Evolutionary conservation across 2,888 invertebrate genomes (phyloP), one percentile per base, ranked within the genome.

Genomic region (Andrena flavipes): DNA sequence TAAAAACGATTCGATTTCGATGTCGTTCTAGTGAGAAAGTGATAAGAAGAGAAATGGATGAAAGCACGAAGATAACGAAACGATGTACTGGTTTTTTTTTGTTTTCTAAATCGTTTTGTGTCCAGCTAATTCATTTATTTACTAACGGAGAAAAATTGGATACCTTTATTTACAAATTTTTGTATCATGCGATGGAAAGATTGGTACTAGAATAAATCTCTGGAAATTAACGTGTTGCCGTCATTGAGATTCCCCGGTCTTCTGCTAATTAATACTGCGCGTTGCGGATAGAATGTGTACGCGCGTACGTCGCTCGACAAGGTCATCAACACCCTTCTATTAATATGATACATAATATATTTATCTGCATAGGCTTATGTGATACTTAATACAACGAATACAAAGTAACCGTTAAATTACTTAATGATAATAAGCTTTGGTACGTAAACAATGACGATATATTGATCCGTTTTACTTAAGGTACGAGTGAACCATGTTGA

Each of bases 401-500:
- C 90, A 93, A 93, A 93, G 90, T 91, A 93, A 93, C 91, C 89
- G 83, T 91, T 92, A 92, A 93, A 92, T 92, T 92, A 93, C 92
- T 92, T 92, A 92, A 92, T 92, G 89, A 90, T 91, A 91, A 91
- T 92, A 93, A 93, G 93, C 94, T 93, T 94, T 94, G 93, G 94
- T 94, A 93, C 92, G 92, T 92, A 93, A 93, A 93, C 91, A 92
- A 93, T 92, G 91, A 91, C 91, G 87, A 85, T 88, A 90, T 90
- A 91, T 88, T 80, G 87, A 88, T 88, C 88, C 82, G 82, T 88
- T 88, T 86, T 76, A 75, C 83, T 81, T 80, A 70, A 77, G 80
- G 82, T 85, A 87, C 81, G 84, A 86, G 86, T 86, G 85, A 88
- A 81, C 79, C 82, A 81, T 84, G 84, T 84, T 82, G 84, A 87